Base-by-base conservation (phyloP, 2,113 vertebrate genomes). In the Eolophus roseicapilla region DNA sequence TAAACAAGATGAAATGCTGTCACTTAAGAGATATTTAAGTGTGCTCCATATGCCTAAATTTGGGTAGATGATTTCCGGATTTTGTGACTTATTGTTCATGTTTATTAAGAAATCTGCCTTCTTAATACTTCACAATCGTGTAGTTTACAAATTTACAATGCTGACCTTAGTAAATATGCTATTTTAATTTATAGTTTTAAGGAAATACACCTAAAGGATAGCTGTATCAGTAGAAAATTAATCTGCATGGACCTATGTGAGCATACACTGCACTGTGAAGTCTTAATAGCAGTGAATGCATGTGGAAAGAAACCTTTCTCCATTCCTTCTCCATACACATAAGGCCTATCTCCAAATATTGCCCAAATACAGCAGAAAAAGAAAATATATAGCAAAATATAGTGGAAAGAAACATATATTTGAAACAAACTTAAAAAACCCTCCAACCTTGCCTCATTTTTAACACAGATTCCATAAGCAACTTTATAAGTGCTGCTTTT, bases 401-500 rank as follows among this genome's bases (percentile, higher is more conserved):
- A 47, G 49, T 49, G 28, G 41, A 24, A 82, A 82, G 31, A 27
- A 55, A 81, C 25, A 35, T 31, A 7, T 31, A 29, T 65, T 28
- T 59, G 28, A 46, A 78, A 75, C 37, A 47, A 68, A 18, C 27
- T 87, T 82, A 24, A 52, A 17, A 10, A 8, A 0, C 2, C 8
- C 33, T 16, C 59, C 39, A 62, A 16, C 23, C 24, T 59, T 35
- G 57, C 33, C 33, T 59, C 21, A 35, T 84, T 96, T 95, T 97
- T 97, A 81, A 80, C 93, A 63, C 82, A 93, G 77, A 86, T 62
- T 87, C 94, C 95, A n/a, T 31, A 73, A 60, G 71, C 79, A 68
- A 75, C 59, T 86, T 97, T 90, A 52, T 94, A 96, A 7, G 44
- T 4, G 27, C 35, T 2, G 1, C 10, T 1, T 17, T 41, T 5